Evolutionary conservation across 2,113 vertebrate genomes (phyloP).

Genomic region (Polyodon spathula): DNA sequence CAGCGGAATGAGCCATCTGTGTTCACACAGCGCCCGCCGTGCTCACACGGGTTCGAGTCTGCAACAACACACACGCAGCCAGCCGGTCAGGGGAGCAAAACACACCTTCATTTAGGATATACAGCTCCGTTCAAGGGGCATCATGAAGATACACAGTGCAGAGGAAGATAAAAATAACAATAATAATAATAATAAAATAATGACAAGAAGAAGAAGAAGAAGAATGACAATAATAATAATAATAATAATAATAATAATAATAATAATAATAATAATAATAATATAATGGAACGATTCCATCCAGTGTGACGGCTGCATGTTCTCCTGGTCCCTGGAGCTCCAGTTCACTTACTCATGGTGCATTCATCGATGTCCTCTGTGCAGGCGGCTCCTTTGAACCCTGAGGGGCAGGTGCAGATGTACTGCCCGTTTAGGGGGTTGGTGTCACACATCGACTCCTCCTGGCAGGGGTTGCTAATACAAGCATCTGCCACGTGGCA

Average conservation of each 20-base stretch:
- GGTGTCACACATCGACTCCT: constrained; percentile 74
- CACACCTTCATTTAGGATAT: background rate
- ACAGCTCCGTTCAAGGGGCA: background rate
- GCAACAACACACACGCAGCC: constrained; percentile 8
- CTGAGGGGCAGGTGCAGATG: constrained; percentile 72
- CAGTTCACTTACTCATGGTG: constrained; percentile 61
- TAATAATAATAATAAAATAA: no score
- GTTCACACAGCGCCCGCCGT: constrained; percentile 71
- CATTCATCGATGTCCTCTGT: constrained; percentile 71
- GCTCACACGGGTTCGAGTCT: constrained; percentile 78
- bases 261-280: background rate
- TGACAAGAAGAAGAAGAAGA: no score
- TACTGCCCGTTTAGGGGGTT: constrained; percentile 77
- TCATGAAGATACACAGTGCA: background rate
- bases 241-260: background rate
- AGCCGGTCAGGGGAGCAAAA: background rate
- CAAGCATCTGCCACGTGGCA: constrained; percentile 74
- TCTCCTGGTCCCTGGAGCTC: background rate
- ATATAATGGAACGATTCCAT: no score
- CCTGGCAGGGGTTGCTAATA: constrained; percentile 74
- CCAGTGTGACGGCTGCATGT: background rate
- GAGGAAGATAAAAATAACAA: background rate
- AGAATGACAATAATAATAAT: background rate
- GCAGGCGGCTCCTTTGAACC: constrained; percentile 69
- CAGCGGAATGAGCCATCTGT: constrained; percentile 76